phyloP scores from a whole-genome alignment of 2,888 invertebrate genomes.

The Drosophila setosimentum region DNA sequence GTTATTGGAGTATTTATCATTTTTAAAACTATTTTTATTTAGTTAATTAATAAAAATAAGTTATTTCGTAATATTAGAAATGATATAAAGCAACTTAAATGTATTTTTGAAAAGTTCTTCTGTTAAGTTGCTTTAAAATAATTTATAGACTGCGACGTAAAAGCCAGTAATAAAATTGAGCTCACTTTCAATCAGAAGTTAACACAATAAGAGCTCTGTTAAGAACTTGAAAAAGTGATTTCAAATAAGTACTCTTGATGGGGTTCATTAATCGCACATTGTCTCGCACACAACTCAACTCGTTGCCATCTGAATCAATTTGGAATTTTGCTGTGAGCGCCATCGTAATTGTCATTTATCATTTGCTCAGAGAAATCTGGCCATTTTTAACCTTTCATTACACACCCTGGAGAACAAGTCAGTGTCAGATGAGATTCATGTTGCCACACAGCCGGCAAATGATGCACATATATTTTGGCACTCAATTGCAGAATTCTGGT shows the following conservation, averaged over 20 bases:
- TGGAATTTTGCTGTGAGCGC: conserved; percentile 12
- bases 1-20: not conserved
- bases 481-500: conserved; percentile 53
- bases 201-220: not conserved
- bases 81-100: not conserved
- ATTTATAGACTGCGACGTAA: not conserved
- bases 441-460: conserved; percentile 33
- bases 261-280: conserved; percentile 41
- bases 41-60: too few species aligned
- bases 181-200: not conserved
- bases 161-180: not conserved
- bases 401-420: conserved; percentile 59
- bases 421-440: conserved; percentile 38
- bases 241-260: not conserved
- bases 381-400: conserved; percentile 67
- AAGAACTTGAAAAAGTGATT: conserved; percentile 8
- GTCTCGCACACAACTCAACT: conserved; percentile 31
- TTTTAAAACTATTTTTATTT: too few species aligned
- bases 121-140: not conserved
- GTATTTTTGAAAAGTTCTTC: not conserved
- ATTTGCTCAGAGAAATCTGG: conserved; percentile 43
- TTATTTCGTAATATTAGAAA: too few species aligned
- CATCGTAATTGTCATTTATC: conserved; percentile 64
- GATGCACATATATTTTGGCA: conserved; percentile 48
- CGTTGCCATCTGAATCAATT: conserved; percentile 56